Evolutionary conservation across 2,797 vertebrate genomes (phyloP).

Genomic region (Morelia viridis): DNA sequence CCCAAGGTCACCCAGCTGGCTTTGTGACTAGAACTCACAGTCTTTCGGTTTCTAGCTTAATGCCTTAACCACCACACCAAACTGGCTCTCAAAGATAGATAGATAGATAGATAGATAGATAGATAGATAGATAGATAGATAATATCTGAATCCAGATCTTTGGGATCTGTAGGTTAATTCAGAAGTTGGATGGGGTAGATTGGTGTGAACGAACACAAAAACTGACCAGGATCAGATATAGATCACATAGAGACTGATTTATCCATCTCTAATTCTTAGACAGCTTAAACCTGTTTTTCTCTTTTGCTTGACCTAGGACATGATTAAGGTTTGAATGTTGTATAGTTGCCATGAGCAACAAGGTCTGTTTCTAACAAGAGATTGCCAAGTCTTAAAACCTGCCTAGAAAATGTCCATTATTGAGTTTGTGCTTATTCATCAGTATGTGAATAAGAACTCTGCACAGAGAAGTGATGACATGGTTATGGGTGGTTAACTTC

Average conservation of each 20-base stretch:
- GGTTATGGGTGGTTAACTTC: not conserved
- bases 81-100: too few species aligned
- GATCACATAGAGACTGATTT: not conserved
- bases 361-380: not conserved
- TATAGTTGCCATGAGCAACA: not conserved
- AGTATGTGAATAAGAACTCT: not conserved
- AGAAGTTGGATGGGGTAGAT: not conserved
- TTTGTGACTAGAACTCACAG: too few species aligned
- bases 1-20: too few species aligned
- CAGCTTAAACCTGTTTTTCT: not conserved
- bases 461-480: not conserved
- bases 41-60: too few species aligned
- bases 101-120: too few species aligned
- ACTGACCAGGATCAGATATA: not conserved
- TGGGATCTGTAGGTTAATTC: not conserved
- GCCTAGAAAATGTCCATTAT: not conserved
- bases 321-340: not conserved
- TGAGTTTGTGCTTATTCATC: not conserved
- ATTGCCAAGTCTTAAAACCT: not conserved
- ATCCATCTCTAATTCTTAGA: not conserved
- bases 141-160: too few species aligned
- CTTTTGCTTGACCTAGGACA: not conserved
- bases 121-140: too few species aligned
- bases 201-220: not conserved
- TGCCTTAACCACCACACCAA: too few species aligned